Percentiles rank a stretch among this genome's conserved stretches.
Evolutionary conservation across 2,113 vertebrate species (phyloP).

Genomic region (Boleophthalmus pectinirostris): DNA sequence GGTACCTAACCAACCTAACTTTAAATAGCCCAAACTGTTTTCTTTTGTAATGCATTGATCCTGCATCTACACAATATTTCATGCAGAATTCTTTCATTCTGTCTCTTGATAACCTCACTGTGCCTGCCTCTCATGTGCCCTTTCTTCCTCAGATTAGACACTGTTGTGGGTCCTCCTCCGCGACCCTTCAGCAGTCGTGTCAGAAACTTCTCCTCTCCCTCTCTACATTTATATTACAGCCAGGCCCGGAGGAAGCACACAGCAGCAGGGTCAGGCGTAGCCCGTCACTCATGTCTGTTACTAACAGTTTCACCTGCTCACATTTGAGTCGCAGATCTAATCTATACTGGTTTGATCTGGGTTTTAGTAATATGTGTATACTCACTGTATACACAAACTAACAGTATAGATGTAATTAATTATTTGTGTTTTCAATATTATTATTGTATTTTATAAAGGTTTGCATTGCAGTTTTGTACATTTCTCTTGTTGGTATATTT

Average conservation of each 20-base stretch:
- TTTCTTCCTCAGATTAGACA: slow-evolving; percentile 76
- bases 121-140: slow-evolving; percentile 33
- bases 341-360: background rate
- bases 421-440: background rate
- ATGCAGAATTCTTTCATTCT: background rate
- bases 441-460: background rate
- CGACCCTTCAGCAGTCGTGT: slow-evolving; percentile 64
- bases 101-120: background rate
- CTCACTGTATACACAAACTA: background rate
- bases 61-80: background rate
- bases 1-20: slow-evolving; percentile 67
- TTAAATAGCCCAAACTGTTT: background rate
- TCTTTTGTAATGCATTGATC: background rate
- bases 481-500: background rate
- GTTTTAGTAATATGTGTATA: background rate
- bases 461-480: background rate
- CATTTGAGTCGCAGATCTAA: slow-evolving; percentile 14
- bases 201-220: slow-evolving; percentile 80
- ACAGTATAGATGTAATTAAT: background rate
- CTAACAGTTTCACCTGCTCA: slow-evolving; percentile 1
- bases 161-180: slow-evolving; percentile 77
- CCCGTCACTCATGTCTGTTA: slow-evolving; percentile 14
- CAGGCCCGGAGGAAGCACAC: slow-evolving; percentile 72
- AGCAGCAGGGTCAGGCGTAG: slow-evolving; percentile 66
- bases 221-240: slow-evolving; percentile 78